Base-by-base conservation (phyloP, 2,888 invertebrate species). In the Hyppa rectilinea region DNA sequence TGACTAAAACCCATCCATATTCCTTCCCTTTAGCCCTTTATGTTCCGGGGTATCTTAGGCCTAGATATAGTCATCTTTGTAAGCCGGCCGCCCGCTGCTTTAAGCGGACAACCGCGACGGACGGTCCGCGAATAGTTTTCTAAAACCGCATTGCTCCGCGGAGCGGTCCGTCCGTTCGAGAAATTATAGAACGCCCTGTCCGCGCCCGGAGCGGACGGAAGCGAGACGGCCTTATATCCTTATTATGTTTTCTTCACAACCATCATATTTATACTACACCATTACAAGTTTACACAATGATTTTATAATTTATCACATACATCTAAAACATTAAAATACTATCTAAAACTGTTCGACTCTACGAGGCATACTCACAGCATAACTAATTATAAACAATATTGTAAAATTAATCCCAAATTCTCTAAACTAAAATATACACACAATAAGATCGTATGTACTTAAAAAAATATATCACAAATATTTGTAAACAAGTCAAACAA, bases 401-500 rank as follows among this genome's bases (percentile, higher is more conserved):
- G 20, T 45, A 59, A 40, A 53, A 52, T 49, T 14, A 6, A 6
- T 14, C 36, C 29, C 20, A 53, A 68, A 68, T 23, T 53, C 29
- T 45, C 26, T n/a, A 45, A 53, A 68, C 23, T 45, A 36, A 40
- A 67, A 68, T 52, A 66, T 14, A 56, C 31, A 17, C 34, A 67
- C 26, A 26, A 20, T 43, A 34, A 23, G 10, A 3, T 17, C 7
- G 17, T 36, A 50, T 26, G 4, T 14, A 26, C 40, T 43, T 67
- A 29, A 67, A 67, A 64, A 68, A 43, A 45, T 17, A 61, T 47
- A 20, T 29, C n/a, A 67, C 17, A 50, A 56, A 34, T 64, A 67
- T 52, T 52, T 43, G 50, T 66, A 67, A 67, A 52, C 34, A 67
- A 67, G 6, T 43, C 50, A 26, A 26, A 43, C 31, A 49, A 23